Base-by-base conservation (phyloP, 2,113 vertebrate species). In the Oriolus oriolus region DNA sequence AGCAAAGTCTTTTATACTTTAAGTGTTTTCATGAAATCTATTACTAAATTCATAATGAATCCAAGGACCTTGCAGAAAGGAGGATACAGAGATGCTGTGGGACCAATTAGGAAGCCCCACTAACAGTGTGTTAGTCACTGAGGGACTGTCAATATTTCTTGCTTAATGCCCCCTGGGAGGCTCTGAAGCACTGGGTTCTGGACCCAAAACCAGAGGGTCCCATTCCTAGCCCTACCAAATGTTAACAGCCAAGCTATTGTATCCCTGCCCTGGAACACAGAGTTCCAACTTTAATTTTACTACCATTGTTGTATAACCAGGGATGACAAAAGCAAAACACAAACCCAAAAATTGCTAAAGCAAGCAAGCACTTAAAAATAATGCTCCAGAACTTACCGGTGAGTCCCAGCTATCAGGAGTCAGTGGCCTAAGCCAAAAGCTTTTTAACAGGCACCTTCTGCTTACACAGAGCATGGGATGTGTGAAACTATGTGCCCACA, bases 391-490 rank as follows among this genome's bases (percentile, higher is more conserved):
- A 28, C 15, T 30, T 60, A 24, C 33, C n/a, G 41, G 6, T 3
- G 8, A 80, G 21, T 28, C 35, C 22, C 41, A 60, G n/a, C 20
- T 56, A 45, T 5, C 7, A 66, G 16, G 1, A 45, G 24, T 7
- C 61, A 83, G 69, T 6, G 4, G 11, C 17, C 31, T 57, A 82
- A 88, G 16, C n/a, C 17, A 65, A 39, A 74, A 73, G 52, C 17
- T 68, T 79, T 68, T 47, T 21, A 57, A 28, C 3, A 60, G 9
- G 35, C 16, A 68, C 31, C 37, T 57, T 35, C 44, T 41, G 30
- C 64, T 66, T 17, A 70, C 4, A 44, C 17, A 27, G 37, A 65
- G 11, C 0, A 0, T 6, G 8, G 1, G 0, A 37, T 7, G 10
- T 42, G n/a, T 7, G 22, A 41, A 63, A 60, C 3, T 4, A 22